Evolutionary conservation across 2,888 invertebrate genomes (phyloP).

Genomic region (Zhengitettix transpicula): DNA sequence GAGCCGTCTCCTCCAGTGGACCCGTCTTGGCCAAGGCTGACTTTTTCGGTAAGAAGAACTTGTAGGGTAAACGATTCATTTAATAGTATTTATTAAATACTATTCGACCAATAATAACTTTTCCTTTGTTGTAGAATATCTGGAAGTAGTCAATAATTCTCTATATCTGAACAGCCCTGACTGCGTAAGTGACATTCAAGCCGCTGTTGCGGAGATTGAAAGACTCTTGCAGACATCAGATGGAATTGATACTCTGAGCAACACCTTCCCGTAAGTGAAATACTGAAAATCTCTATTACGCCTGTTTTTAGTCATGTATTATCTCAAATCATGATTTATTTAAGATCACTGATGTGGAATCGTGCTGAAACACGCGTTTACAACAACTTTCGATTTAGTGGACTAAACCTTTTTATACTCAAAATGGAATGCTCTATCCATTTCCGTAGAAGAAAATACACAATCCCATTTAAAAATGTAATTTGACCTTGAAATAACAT

Average conservation of each 20-base stretch:
- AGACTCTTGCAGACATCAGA: neutral
- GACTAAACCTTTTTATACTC: no score
- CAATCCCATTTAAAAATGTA: no score
- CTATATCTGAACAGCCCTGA: slow-evolving; percentile 1
- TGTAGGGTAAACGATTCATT: neutral
- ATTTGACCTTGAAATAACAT: no score
- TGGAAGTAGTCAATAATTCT: slow-evolving; percentile 2
- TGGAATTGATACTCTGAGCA: neutral
- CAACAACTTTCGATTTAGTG: no score
- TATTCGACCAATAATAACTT: neutral
- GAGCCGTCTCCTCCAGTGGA: slow-evolving; percentile 40
- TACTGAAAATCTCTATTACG: neutral
- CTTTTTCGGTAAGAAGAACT: slow-evolving; percentile 29
- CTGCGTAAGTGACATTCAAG: slow-evolving; percentile 2
- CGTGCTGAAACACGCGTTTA: no score
- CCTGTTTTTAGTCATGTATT: no score
- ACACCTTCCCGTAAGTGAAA: slow-evolving; percentile 2
- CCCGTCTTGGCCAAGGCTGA: slow-evolving; percentile 38
- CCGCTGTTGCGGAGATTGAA: slow-evolving; percentile 2
- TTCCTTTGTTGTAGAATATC: slow-evolving; percentile 2
- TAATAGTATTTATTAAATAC: neutral
- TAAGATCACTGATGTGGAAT: no score
- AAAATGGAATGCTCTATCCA: no score
- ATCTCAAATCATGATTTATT: no score
- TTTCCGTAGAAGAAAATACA: no score